A percentile compares a stretch with the other conserved stretches of the same genome.
Conservation (phyloP, 2,888 invertebrate species). For the Pristionchus exspectatus region DNA sequence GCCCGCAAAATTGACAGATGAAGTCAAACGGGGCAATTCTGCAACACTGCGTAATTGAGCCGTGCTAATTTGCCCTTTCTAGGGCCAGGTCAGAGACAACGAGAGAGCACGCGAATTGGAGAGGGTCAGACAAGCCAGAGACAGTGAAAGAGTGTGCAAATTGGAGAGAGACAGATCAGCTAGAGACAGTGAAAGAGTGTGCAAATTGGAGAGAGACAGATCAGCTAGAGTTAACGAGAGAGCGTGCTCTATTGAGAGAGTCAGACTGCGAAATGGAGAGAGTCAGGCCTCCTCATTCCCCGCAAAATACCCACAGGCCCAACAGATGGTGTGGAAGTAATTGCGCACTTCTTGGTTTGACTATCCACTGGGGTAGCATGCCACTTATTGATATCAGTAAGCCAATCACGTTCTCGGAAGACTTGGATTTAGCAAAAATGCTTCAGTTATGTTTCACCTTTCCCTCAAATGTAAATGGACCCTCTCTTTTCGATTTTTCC, state of each 20-base stretch:
- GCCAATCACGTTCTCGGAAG: too few relatives aligned
- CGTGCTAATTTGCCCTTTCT: neutral
- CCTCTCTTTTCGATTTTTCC: too few relatives aligned
- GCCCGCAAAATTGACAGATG: constrained; percentile 40
- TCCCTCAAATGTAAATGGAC: too few relatives aligned
- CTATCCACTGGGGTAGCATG: too few relatives aligned
- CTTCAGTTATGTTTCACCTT: too few relatives aligned
- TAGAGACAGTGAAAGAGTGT: too few relatives aligned
- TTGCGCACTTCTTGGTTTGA: neutral
- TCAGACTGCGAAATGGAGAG: neutral
- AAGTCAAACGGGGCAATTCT: neutral
- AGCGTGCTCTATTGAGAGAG: neutral
- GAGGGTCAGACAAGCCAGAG: neutral
- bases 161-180: neutral
- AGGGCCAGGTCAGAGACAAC: neutral
- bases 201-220: neutral
- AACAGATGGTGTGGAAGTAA: constrained; percentile 31
- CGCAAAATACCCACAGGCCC: constrained; percentile 2
- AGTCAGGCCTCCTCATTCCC: neutral
- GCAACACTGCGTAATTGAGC: constrained; percentile 9
- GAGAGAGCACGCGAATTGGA: neutral
- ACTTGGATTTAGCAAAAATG: too few relatives aligned
- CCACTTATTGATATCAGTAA: too few relatives aligned
- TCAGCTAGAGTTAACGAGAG: too few relatives aligned
- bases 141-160: neutral